Evolutionary conservation across 2,888 invertebrate genomes (phyloP).

Genomic region (Philhelius pedissequus): DNA sequence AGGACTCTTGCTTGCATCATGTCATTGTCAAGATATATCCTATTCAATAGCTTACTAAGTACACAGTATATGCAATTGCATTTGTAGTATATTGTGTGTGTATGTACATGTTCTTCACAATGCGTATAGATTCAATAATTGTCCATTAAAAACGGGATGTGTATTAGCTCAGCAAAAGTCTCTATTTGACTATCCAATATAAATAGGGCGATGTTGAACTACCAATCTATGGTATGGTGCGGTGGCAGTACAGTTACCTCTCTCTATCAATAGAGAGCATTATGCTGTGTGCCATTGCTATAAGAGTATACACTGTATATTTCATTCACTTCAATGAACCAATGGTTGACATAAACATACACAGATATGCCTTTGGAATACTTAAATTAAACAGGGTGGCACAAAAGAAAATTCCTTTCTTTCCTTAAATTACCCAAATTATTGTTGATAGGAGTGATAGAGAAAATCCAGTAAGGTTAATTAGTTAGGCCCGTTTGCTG

Average conservation of each 20-base stretch:
- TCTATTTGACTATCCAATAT: conserved; percentile 30
- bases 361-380: background rate
- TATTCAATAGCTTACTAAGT: conserved; percentile 2
- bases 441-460: too few species aligned
- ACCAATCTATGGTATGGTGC: background rate
- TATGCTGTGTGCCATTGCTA: conserved; percentile 2
- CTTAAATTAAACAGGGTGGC: conserved; percentile 20
- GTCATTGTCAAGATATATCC: conserved; percentile 1
- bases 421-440: too few species aligned
- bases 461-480: too few species aligned
- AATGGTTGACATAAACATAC: conserved; percentile 38
- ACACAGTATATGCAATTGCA: background rate
- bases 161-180: conserved; percentile 45
- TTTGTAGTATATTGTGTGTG: background rate
- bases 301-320: conserved; percentile 14
- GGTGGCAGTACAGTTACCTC: background rate
- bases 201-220: background rate
- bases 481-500: too few species aligned
- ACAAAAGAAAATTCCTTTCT: too few species aligned
- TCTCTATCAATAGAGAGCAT: conserved; percentile 19
- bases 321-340: conserved; percentile 42
- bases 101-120: background rate
- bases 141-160: conserved; percentile 44
- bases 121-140: conserved; percentile 53
- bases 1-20: background rate